Base-by-base conservation (phyloP, 2,113 vertebrate species). In the Lagenorhynchus albirostris region DNA sequence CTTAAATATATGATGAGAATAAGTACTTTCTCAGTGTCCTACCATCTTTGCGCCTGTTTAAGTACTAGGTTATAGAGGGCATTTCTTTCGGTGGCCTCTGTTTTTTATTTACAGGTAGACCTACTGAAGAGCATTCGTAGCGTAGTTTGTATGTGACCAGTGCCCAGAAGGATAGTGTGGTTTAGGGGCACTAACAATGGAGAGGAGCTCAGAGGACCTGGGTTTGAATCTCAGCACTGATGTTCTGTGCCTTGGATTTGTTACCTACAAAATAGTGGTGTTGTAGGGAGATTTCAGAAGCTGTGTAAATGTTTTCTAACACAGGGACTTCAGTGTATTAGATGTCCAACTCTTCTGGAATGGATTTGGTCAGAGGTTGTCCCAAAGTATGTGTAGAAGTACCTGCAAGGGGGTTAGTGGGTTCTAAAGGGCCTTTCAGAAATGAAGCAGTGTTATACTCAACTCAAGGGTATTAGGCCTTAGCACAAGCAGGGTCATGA, bases 131-230 rank as follows among this genome's bases (percentile, higher is more conserved):
- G 25, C 25, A 33, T 62, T 53, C 41, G 1, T 13, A 83, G 62
- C 26, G 1, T 58, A 20, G 33, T 38, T 87, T 74, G 33, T n/a
- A 29, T 44, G 71, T n/a, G 14, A 80, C 36, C 14, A n/a, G 0
- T 29, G 20, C 7, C 12, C 4, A 60, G 44, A 92, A 26, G 17
- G 58, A 0, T 23, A 17, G 1, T n/a, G 25, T 3, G 26, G 1
- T 25, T 74, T 23, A 18, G 5, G n/a, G 50, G 33, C 18, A 10
- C 8, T 58, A 36, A 20, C 26, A 41, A 41, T 50, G 15, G 14
- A 31, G 41, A 62, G 65, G 71, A 73, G n/a, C 38, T 38, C n/a
- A 10, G 73, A 89, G 68, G 10, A 89, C 26, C 53, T 74, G 36
- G 8, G 17, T 41, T 85, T 68, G 68, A 38, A 89, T 82, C 47